phyloP scores from a whole-genome alignment of 2,888 invertebrate species.

The Chrysolina haemoptera region DNA sequence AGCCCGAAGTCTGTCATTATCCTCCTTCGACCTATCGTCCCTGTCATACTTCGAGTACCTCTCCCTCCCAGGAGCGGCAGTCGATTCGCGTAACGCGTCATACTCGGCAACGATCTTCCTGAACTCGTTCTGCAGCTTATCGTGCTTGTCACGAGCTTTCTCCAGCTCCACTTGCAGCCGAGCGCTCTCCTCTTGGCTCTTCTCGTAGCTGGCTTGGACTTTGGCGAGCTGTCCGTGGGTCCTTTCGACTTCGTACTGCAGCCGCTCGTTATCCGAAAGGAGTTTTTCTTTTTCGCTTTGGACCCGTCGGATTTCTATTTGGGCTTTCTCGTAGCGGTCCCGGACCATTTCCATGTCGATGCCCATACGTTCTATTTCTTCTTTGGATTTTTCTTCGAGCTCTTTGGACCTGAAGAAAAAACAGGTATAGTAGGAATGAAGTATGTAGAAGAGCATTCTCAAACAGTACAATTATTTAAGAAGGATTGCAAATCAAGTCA shows the following conservation, averaged over 20 bases:
- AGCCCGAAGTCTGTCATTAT: conserved; percentile 82
- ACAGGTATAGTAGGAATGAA: neutral
- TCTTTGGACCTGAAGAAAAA: conserved; percentile 80
- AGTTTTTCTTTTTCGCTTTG: conserved; percentile 91
- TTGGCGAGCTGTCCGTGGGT: conserved; percentile 90
- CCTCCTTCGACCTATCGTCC: conserved; percentile 80
- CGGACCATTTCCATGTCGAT: conserved; percentile 90
- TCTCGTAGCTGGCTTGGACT: conserved; percentile 79
- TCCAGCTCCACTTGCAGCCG: conserved; percentile 90
- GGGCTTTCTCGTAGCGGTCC: conserved; percentile 90
- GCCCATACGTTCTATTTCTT: conserved; percentile 82
- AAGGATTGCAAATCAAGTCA: no score
- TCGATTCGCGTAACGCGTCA: conserved; percentile 86
- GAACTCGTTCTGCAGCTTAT: conserved; percentile 86
- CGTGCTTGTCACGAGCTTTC: conserved; percentile 92
- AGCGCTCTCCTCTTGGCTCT: conserved; percentile 81
- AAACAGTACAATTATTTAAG: no score
- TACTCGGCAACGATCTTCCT: conserved; percentile 86
- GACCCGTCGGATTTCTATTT: conserved; percentile 85
- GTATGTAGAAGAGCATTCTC: neutral
- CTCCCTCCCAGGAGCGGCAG: conserved; percentile 77
- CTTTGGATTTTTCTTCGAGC: conserved; percentile 91
- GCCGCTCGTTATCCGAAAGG: conserved; percentile 85
- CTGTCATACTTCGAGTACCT: conserved; percentile 85
- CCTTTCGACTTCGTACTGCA: conserved; percentile 89